Base-by-base conservation (phyloP, 2,113 vertebrate species). In the Epinephelus lanceolatus region DNA sequence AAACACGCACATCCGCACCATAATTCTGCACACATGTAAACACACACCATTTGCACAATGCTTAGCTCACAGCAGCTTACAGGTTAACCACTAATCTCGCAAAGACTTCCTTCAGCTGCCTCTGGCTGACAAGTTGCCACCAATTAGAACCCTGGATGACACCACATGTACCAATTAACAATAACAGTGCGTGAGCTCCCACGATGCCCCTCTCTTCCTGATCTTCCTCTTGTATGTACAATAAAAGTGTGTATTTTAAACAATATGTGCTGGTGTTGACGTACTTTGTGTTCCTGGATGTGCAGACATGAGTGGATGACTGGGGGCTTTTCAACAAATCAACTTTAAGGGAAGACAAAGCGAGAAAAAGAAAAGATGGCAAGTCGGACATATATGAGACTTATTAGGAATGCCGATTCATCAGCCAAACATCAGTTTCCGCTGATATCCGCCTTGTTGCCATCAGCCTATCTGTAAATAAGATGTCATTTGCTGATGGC, bases 241-340 rank as follows among this genome's bases (percentile, higher is more conserved):
- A 93, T 95, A 95, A 95, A 95, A 90, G 40, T 90, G 85, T 92
- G 90, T 93, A 94, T 95, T 96, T 95, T 91, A 87, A 92, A 87
- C 73, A 82, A 86, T 71, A 17, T 13, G 1, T 37, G 2, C 42
- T 55, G 52, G 71, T 66, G 71, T 80, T 59, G 49, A 45, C 5
- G 71, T 80, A 57, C 3, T 88, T 81, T 91, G 68, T 88, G 57
- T 49, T 83, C 80, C 11, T 80, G 47, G 52, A 62, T 49, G 25
- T 18, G 6, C 14, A 49, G 10, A 71, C 2, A 4, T 9, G 23
- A 17, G 11, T 13, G 23, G 15, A 66, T 53, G 0, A 37, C 33
- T 5, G n/a, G 13, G 17, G 42, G 12, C 14, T 66, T 81, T 57
- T 37, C 23, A 57, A 45, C 1, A 3, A 23, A 49, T 79, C 21